Evolutionary conservation across 1,140 invertebrate genomes (phyloP), one percentile per base, ranked within the genome.

Genomic region (Drosophila nasuta): DNA sequence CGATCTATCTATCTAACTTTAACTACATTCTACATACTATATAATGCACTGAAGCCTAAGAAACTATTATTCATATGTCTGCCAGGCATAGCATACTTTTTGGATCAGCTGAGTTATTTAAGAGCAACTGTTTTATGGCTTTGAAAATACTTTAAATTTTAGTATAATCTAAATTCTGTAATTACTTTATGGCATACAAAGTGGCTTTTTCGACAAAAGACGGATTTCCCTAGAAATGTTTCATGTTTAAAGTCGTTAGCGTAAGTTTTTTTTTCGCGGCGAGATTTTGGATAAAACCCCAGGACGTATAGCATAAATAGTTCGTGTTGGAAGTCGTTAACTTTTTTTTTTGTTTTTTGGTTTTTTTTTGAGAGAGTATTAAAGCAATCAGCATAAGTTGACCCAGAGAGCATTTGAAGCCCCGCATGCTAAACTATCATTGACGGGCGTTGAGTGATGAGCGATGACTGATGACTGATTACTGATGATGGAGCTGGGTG

Each of bases 291-390:
- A 56, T 56, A 56, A 56, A 20, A 56, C 41, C 3, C 11, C 20
- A 25, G 20, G 20, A 43, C n/a, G 7, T 13, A n/a, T 48, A 7
- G 10, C 7, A 38, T 38, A 38, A 10, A 38, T 38, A 56, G 35
- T 57, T 38, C 54, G 54, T 57, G 54, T 41, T 57, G 3, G 15
- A 38, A 41, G 54, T 57, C 33, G 54, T 57, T 57, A 41, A 41
- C 7, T 41, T 57, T 2, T 17, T 56, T 41, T 41, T 13, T 15
- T n/a, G n/a, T 17, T 25, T 25, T 25, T 25, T 25, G 4, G 20
- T 3, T 25, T 25, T 25, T 20, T 11, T 38, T 15, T 38, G 11
- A 1, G 2, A 20, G 46, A 25, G 58, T 33, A 28, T 30, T 45
- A 46, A 60, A 33, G 41, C 43, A 60, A 60, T 60, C 58, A 30